A percentile compares a stretch with the other conserved stretches of the same genome.
Evolutionary conservation across 2,888 invertebrate species (phyloP).

Genomic region (Selenia dentaria): DNA sequence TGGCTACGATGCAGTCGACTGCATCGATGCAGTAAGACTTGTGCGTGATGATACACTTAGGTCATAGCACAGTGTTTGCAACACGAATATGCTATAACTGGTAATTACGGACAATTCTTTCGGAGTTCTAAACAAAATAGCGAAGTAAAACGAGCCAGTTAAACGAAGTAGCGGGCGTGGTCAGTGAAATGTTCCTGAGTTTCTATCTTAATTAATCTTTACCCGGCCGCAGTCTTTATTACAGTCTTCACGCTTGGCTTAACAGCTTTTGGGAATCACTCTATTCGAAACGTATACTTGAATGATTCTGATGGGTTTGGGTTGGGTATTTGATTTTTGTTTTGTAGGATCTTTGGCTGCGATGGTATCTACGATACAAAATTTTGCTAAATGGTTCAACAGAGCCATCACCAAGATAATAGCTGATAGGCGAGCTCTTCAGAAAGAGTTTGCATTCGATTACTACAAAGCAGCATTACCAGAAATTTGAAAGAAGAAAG

Average conservation of each 20-base stretch:
- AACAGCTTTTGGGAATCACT: slow-evolving; percentile 65
- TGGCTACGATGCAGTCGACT: too few species aligned
- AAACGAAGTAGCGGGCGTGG: slow-evolving; percentile 56
- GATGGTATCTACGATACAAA: background rate
- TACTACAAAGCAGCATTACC: too few species aligned
- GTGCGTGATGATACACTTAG: too few species aligned
- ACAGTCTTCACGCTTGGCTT: slow-evolving; percentile 67
- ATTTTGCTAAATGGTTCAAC: too few species aligned
- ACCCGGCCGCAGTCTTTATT: slow-evolving; percentile 65
- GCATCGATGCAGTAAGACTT: too few species aligned
- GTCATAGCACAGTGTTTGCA: too few species aligned
- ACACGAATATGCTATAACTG: too few species aligned
- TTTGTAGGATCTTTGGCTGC: slow-evolving; percentile 9
- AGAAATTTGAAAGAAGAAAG: too few species aligned
- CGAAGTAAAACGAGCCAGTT: slow-evolving; percentile 42
- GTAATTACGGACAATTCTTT: slow-evolving; percentile 7
- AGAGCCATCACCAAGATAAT: too few species aligned
- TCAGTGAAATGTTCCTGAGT: slow-evolving; percentile 55
- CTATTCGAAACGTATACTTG: slow-evolving; percentile 60
- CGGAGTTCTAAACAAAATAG: slow-evolving; percentile 22
- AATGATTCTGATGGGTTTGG: slow-evolving; percentile 36
- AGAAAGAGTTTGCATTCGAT: too few species aligned
- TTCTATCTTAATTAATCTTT: slow-evolving; percentile 74
- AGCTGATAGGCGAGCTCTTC: too few species aligned
- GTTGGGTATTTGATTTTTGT: slow-evolving; percentile 24